Evolutionary conservation across 2,797 vertebrate genomes (phyloP).

Genomic region (Pipistrellus kuhlii): DNA sequence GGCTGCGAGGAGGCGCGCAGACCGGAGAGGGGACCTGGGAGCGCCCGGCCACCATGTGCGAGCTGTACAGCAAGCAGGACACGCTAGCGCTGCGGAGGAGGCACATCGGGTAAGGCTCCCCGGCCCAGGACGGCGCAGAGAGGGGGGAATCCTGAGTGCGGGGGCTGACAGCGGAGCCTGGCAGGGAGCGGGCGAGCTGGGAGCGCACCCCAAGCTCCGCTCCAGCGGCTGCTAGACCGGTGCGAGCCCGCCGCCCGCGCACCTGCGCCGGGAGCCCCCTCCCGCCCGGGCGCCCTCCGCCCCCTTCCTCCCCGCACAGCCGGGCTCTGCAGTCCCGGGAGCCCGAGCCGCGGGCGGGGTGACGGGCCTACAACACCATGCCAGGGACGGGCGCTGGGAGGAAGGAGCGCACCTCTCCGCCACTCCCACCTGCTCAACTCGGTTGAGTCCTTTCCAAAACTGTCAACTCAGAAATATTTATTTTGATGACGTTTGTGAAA

Average conservation of each 20-base stretch:
- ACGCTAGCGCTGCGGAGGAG: too few species aligned
- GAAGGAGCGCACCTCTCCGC: background rate
- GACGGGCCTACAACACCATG: background rate
- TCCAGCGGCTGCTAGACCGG: accelerated
- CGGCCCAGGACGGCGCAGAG: too few species aligned
- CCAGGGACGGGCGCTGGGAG: too few species aligned
- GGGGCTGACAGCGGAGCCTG: too few species aligned
- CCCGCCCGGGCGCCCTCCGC: accelerated
- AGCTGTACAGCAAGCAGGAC: too few species aligned
- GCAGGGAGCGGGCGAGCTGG: too few species aligned
- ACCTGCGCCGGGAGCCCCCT: too few species aligned
- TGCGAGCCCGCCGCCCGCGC: background rate
- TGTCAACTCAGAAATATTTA: background rate
- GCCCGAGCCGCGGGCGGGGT: background rate
- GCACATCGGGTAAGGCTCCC: too few species aligned
- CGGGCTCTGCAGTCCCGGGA: background rate
- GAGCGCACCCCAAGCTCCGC: accelerated
- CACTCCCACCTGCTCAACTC: background rate
- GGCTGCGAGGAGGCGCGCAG: background rate
- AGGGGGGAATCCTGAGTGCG: too few species aligned
- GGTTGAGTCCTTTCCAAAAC: background rate
- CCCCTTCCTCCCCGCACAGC: accelerated
- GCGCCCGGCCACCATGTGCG: too few species aligned
- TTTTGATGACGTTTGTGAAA: background rate
- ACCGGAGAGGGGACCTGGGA: background rate